Evolutionary conservation across 2,888 invertebrate species (phyloP).

Genomic region (Protophormia terraenovae): DNA sequence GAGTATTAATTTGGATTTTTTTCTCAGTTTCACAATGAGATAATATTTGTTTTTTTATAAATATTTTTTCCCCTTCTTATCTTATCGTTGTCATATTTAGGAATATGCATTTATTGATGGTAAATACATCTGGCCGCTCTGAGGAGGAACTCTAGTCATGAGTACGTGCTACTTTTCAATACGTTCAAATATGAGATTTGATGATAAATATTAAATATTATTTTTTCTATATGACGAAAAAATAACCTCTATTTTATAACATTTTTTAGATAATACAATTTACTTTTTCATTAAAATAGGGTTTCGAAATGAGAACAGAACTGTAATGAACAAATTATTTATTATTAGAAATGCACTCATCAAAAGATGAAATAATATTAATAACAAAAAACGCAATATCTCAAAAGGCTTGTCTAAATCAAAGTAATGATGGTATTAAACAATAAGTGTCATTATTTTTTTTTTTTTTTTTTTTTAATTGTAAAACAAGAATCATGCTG

Average conservation of each 20-base stretch:
- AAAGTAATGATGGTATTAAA: background rate
- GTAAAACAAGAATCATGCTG: background rate
- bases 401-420: background rate
- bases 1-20: conserved; percentile 32
- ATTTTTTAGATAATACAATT: conserved; percentile 42
- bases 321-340: background rate
- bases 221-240: background rate
- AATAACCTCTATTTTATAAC: conserved; percentile 28
- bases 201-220: conserved; percentile 30
- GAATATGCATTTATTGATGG: conserved; percentile 64
- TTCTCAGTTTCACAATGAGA: conserved; percentile 32
- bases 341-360: background rate
- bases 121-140: conserved; percentile 58
- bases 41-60: conserved; percentile 56
- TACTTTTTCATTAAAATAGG: conserved; percentile 29
- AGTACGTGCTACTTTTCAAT: background rate
- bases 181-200: conserved; percentile 30
- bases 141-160: conserved; percentile 10
- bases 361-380: background rate
- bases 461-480: too few relatives aligned
- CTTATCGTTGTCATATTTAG: conserved; percentile 56
- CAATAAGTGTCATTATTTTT: background rate
- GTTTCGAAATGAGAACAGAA: background rate
- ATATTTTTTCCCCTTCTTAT: conserved; percentile 45
- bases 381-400: background rate